phyloP scores from a whole-genome alignment of 1,140 invertebrate genomes.

The Aphelenchoides besseyi region DNA sequence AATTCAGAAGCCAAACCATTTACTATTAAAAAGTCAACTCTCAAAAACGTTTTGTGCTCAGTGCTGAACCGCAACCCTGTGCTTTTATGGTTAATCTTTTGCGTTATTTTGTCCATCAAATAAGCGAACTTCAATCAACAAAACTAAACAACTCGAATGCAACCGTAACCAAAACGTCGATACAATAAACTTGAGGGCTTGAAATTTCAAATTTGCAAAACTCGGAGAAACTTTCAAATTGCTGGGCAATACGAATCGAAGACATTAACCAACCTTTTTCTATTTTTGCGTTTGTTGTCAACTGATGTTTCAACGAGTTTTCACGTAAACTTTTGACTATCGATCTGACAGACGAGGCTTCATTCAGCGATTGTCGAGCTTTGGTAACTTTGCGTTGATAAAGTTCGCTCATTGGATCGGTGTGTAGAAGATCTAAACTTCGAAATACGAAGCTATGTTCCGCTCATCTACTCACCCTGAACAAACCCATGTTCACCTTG shows the following conservation, averaged over 20 bases:
- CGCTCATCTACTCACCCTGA: slow-evolving; percentile 74
- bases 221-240: no score
- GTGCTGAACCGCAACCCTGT: no score
- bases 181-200: no score
- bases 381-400: slow-evolving; percentile 82
- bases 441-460: not conserved
- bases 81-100: no score
- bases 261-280: slow-evolving; percentile 71
- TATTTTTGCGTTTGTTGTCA: slow-evolving; percentile 71
- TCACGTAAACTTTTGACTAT: slow-evolving; percentile 82
- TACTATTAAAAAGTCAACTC: no score
- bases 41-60: no score
- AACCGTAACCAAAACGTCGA: no score
- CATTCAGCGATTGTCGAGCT: slow-evolving; percentile 80
- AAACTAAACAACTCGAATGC: no score
- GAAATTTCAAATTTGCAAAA: not conserved
- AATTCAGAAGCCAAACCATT: not conserved
- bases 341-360: slow-evolving; percentile 71
- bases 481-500: slow-evolving; percentile 75
- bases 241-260: no score
- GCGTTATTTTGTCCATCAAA: no score
- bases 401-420: slow-evolving; percentile 80
- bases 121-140: no score
- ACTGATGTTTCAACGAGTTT: slow-evolving; percentile 87
- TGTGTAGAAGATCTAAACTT: slow-evolving; percentile 77